A percentile compares a stretch with the other conserved stretches of the same genome.
Evolutionary conservation across 2,888 invertebrate species (phyloP).

Genomic region (Keiferia lycopersicella): DNA sequence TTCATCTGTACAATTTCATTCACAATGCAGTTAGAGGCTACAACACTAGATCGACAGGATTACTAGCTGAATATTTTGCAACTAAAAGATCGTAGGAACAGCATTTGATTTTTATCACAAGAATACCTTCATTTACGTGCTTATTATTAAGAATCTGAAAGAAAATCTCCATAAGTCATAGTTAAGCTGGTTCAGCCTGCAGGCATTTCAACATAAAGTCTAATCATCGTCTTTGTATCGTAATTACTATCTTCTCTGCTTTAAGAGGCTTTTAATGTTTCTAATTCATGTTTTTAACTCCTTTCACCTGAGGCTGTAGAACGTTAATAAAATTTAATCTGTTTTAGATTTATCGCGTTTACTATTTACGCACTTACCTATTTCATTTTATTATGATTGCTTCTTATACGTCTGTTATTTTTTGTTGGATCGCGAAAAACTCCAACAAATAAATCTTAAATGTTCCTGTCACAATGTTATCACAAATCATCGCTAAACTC

Average conservation of each 20-base stretch:
- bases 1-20: too few relatives aligned
- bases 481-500: constrained; percentile 1
- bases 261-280: constrained; percentile 18
- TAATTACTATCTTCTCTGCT: constrained; percentile 26
- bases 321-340: neutral
- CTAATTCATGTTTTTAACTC: constrained; percentile 14
- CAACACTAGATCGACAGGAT: too few relatives aligned
- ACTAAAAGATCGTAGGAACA: too few relatives aligned
- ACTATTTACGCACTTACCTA: neutral
- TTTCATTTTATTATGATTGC: neutral
- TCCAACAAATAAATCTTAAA: constrained; percentile 2
- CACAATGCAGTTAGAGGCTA: too few relatives aligned
- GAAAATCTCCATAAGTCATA: constrained; percentile 2
- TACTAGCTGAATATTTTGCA: too few relatives aligned
- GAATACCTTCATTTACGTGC: too few relatives aligned
- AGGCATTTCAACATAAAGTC: constrained; percentile 17
- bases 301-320: constrained; percentile 16
- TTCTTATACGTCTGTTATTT: neutral
- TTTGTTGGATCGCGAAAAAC: neutral
- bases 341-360: constrained; percentile 17
- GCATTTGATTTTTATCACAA: too few relatives aligned
- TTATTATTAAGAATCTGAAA: neutral
- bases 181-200: constrained; percentile 14
- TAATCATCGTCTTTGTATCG: constrained; percentile 14
- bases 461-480: constrained; percentile 20